phyloP scores from a whole-genome alignment of 2,113 vertebrate genomes.

The Phainopepla nitens region DNA sequence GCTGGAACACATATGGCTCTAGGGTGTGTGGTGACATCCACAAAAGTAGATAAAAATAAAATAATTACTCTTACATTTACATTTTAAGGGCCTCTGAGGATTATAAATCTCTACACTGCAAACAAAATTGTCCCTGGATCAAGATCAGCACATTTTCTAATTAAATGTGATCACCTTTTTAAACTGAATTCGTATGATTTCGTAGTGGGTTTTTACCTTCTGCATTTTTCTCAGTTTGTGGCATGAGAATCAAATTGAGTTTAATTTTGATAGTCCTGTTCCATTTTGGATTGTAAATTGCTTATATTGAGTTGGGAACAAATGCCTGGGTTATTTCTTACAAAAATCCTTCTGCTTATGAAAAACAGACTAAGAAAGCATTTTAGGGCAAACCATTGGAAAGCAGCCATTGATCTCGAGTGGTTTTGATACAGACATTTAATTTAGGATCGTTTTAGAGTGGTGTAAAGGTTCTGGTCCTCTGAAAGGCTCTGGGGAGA shows the following conservation, averaged over 20 bases:
- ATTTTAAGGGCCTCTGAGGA: not conserved
- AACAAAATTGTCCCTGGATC: not conserved
- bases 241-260: accelerated
- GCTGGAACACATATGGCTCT: not conserved
- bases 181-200: not conserved
- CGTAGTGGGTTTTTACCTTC: not conserved
- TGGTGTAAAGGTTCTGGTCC: not conserved
- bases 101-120: not conserved
- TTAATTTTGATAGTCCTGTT: not conserved
- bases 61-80: not conserved
- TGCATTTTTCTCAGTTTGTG: not conserved
- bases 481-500: not conserved
- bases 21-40: not conserved
- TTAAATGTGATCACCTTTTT: not conserved
- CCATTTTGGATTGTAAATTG: not conserved
- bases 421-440: not conserved
- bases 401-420: not conserved
- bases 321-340: not conserved
- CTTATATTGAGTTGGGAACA: not conserved
- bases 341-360: not conserved
- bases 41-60: not conserved
- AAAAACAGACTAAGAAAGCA: not conserved
- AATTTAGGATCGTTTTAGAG: not conserved
- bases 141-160: not conserved
- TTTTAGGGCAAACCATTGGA: not conserved